These are phyloP conservation scores for Portevinia maculata DNA, from an alignment of 2,888 invertebrate genomes.

Conservation along the genomic window DNA sequence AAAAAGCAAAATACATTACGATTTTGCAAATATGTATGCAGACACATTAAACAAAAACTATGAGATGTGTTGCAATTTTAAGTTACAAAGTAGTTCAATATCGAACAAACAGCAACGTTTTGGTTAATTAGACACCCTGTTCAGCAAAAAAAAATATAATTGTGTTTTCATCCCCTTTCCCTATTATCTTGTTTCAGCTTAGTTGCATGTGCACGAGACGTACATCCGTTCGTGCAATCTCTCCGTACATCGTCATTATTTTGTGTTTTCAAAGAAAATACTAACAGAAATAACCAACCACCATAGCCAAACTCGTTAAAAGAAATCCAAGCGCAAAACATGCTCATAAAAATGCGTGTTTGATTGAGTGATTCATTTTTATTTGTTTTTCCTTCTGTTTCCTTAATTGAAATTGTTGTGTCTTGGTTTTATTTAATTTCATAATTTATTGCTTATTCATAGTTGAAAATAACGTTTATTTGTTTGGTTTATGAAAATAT, in stretches of 20 bases:
- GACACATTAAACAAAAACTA: background rate
- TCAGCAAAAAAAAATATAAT: slow-evolving; percentile 40
- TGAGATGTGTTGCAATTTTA: slow-evolving; percentile 7
- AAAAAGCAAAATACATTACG: too few relatives aligned
- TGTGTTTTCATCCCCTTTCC: slow-evolving; percentile 7
- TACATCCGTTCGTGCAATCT: background rate
- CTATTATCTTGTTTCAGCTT: background rate
- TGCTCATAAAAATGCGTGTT: slow-evolving; percentile 33
- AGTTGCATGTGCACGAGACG: background rate
- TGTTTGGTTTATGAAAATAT: background rate
- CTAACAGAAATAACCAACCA: background rate
- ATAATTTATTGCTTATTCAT: slow-evolving; percentile 12
- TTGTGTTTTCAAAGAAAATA: slow-evolving; percentile 19
- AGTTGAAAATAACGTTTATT: slow-evolving; percentile 11
- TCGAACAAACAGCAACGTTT: slow-evolving; percentile 7
- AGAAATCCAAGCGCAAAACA: slow-evolving; percentile 39
- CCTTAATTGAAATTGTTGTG: slow-evolving; percentile 43
- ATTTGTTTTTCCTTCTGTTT: slow-evolving; percentile 44
- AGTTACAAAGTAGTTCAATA: slow-evolving; percentile 10
- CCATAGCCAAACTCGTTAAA: slow-evolving; percentile 40
- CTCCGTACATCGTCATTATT: background rate
- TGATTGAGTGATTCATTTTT: slow-evolving; percentile 56
- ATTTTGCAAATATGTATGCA: too few relatives aligned
- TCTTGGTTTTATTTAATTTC: slow-evolving; percentile 24
- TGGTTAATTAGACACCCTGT: slow-evolving; percentile 54